Evolutionary conservation across 2,888 invertebrate genomes (phyloP).

Genomic region (Caenorhabditis sp.): DNA sequence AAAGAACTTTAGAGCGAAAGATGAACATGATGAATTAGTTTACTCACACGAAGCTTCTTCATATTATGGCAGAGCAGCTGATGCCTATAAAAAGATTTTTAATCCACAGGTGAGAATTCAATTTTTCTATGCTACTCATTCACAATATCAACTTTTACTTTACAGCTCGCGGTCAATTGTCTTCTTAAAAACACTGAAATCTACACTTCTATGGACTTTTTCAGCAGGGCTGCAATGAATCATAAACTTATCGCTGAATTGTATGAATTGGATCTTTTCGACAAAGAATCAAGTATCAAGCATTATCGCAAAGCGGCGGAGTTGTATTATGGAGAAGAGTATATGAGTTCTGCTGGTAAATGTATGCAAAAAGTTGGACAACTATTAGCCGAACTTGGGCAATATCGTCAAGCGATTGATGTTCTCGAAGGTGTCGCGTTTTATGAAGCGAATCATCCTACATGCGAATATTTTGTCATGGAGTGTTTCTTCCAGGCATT

Average conservation of each 20-base stretch:
- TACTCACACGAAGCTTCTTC: slow-evolving; percentile 96
- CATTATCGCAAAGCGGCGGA: slow-evolving; percentile 98
- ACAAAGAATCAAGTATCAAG: slow-evolving; percentile 78
- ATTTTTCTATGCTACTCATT: too few relatives aligned
- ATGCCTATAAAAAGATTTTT: slow-evolving; percentile 77
- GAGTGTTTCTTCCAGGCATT: slow-evolving; percentile 98
- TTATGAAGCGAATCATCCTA: slow-evolving; percentile 86
- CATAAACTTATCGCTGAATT: slow-evolving; percentile 93
- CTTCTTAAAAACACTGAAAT: slow-evolving; percentile 92
- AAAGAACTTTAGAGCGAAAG: too few relatives aligned
- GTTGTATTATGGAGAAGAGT: slow-evolving; percentile 96
- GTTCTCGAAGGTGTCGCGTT: slow-evolving; percentile 56
- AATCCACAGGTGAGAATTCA: too few relatives aligned
- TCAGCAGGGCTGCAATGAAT: slow-evolving; percentile 96
- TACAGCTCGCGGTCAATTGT: slow-evolving; percentile 82
- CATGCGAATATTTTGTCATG: slow-evolving; percentile 96
- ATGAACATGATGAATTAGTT: slow-evolving; percentile 81
- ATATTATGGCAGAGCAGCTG: slow-evolving; percentile 93
- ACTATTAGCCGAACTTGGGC: slow-evolving; percentile 92
- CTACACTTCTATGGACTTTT: slow-evolving; percentile 87
- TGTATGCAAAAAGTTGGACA: slow-evolving; percentile 92
- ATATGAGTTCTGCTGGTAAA: slow-evolving; percentile 96
- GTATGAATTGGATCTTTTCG: slow-evolving; percentile 81
- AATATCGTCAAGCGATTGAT: slow-evolving; percentile 86
- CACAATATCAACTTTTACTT: too few relatives aligned